Evolutionary conservation across 2,888 invertebrate genomes (phyloP).

Genomic region (Catocala fraxini): DNA sequence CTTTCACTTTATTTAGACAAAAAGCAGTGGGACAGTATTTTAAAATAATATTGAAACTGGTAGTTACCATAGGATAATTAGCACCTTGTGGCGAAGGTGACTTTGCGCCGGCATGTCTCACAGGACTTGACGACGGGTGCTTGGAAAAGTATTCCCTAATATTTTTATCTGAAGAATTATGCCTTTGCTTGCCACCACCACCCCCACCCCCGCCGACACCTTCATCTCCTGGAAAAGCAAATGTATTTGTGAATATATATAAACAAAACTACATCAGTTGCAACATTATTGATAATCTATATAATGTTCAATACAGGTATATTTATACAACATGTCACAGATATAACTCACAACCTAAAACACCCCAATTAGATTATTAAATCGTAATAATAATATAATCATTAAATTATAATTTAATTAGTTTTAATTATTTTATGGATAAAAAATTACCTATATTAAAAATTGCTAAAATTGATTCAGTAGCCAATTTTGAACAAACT

Average conservation of each 20-base stretch:
- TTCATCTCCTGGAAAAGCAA: conserved; percentile 78
- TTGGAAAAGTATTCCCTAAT: conserved; percentile 97
- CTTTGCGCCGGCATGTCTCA: conserved; percentile 93
- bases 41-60: background rate
- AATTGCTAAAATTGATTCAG: too few relatives aligned
- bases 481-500: too few relatives aligned
- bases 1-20: background rate
- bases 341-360: too few relatives aligned
- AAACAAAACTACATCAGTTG: too few relatives aligned
- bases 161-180: conserved; percentile 91
- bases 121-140: conserved; percentile 94
- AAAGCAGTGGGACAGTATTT: background rate
- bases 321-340: too few relatives aligned
- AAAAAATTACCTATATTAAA: too few relatives aligned
- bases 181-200: conserved; percentile 82
- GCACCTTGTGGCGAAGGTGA: conserved; percentile 94
- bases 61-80: conserved; percentile 93
- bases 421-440: too few relatives aligned
- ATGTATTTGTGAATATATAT: conserved; percentile 1
- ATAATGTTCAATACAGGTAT: too few relatives aligned
- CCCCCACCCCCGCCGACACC: conserved; percentile 88
- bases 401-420: too few relatives aligned
- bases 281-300: too few relatives aligned
- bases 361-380: too few relatives aligned
- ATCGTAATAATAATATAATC: too few relatives aligned